A percentile compares a stretch with the other conserved stretches of the same genome.
Conservation (phyloP, 2,888 invertebrate genomes). For the Chaetogeoica ovagalla region DNA sequence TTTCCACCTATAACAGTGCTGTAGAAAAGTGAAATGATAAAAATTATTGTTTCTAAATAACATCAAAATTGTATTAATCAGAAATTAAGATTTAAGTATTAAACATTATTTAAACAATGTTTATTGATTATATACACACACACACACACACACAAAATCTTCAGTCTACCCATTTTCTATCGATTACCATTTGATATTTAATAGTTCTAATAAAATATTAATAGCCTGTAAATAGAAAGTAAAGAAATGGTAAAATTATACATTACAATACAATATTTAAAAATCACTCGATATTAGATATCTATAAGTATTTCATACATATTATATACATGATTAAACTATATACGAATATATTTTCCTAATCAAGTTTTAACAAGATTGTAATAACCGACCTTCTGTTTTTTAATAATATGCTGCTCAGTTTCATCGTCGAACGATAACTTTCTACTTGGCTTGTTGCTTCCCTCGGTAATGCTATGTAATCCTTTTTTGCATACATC, state of each 20-base stretch:
- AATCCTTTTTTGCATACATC: not conserved
- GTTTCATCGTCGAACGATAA: constrained; percentile 40
- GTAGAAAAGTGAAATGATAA: too few species aligned
- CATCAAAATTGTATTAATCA: too few species aligned
- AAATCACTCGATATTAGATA: too few species aligned
- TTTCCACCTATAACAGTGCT: too few species aligned
- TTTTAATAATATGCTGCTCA: not conserved
- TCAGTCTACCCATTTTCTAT: not conserved
- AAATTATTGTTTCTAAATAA: not conserved
- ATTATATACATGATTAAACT: not conserved
- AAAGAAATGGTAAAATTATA: not conserved
- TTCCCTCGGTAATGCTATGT: not conserved
- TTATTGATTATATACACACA: not conserved
- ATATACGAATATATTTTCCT: not conserved
- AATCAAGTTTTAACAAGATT: not conserved
- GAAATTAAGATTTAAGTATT: too few species aligned
- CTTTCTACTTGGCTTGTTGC: constrained; percentile 34
- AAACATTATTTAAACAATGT: not conserved
- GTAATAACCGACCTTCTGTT: constrained; percentile 25
- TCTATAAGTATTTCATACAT: too few species aligned
- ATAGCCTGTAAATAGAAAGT: too few species aligned
- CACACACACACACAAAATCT: not conserved
- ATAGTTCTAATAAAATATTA: not conserved
- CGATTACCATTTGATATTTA: not conserved
- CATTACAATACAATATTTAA: too few species aligned